Evolutionary conservation across 1,140 invertebrate genomes (phyloP).

Genomic region (Lordiphosa collinella): DNA sequence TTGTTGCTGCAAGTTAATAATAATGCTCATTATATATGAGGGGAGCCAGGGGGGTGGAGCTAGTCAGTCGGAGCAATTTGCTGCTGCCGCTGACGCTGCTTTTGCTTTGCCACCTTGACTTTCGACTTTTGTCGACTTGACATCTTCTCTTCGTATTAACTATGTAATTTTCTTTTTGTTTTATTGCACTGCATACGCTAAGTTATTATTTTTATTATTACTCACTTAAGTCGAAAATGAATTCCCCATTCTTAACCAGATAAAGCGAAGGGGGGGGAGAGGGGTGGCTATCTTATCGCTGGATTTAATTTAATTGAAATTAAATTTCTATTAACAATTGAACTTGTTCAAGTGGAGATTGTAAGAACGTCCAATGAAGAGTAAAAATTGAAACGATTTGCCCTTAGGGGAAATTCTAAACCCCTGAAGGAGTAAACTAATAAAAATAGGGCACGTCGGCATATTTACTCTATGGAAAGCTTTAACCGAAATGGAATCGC

Average conservation of each 20-base stretch:
- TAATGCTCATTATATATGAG: slow-evolving; percentile 46
- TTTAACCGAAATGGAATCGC: too few species aligned
- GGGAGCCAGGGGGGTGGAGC: too few species aligned
- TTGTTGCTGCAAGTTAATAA: slow-evolving; percentile 32
- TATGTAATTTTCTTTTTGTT: slow-evolving; percentile 48
- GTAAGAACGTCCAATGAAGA: too few species aligned
- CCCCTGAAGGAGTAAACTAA: too few species aligned
- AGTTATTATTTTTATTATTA: slow-evolving; percentile 59
- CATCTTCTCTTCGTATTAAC: slow-evolving; percentile 61
- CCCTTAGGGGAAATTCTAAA: too few species aligned
- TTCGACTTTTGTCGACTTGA: slow-evolving; percentile 74
- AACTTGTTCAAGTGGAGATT: too few species aligned
- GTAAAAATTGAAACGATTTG: too few species aligned
- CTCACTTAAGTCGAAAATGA: slow-evolving; percentile 12
- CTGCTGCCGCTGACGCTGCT: slow-evolving; percentile 10
- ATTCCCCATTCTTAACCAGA: background rate
- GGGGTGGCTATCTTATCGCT: background rate
- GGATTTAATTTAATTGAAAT: background rate
- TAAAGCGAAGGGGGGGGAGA: background rate
- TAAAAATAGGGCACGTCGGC: too few species aligned
- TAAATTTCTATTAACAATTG: background rate
- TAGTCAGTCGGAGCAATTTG: slow-evolving; percentile 5
- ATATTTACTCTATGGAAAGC: too few species aligned
- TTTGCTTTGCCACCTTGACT: slow-evolving; percentile 56
- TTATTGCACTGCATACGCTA: slow-evolving; percentile 65